Base-by-base conservation (phyloP, 2,888 invertebrate species). In the Omphaloscelis lunosa region DNA sequence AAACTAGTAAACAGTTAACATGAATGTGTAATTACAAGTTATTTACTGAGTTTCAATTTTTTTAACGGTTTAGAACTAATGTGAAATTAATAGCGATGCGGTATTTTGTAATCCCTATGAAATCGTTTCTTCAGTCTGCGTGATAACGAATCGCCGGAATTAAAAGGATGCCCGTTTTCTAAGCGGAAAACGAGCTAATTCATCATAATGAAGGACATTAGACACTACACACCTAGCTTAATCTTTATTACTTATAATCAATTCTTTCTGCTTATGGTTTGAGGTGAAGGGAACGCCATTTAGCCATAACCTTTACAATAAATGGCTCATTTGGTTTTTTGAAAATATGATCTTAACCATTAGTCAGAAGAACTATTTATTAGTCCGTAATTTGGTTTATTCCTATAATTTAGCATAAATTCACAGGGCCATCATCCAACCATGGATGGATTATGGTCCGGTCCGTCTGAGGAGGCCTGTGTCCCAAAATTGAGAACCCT, bases 111-210 rank as follows among this genome's bases (percentile, higher is more conserved):
- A 85, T 79, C 39, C 58, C 72, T 75, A 77, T 72, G 69, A 73
- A 82, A 75, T 73, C 63, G 75, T 66, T 80, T 56, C 34, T 80
- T 71, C 41, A 39, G 45, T 58, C 48, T 63, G 70, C 77, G 66
- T 85, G 82, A 72, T 81, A 75, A 68, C 59, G 39, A 17, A 80
- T 80, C 66, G 75, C 68, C 81, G 84, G 77, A 88, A 84, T 76
- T 23, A 67, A 83, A 75, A 89, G 88, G 85, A 89, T 82, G 83
- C 70, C 61, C 75, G 82, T 77, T 93, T 93, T 93, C 93, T 91
- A 92, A 90, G 72, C 89, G 91, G 91, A 90, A 91, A 86, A 82
- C 65, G 15, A 48, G 67, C 58, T 79, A 83, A 80, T 71, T 80
- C 23, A 76, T 77, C 66, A 73, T 66, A 74, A 58, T 71, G 77